Percentiles rank a stretch among this genome's conserved stretches.
phyloP scores from a whole-genome alignment of 2,113 vertebrate species.

The Nothocercus julius region DNA sequence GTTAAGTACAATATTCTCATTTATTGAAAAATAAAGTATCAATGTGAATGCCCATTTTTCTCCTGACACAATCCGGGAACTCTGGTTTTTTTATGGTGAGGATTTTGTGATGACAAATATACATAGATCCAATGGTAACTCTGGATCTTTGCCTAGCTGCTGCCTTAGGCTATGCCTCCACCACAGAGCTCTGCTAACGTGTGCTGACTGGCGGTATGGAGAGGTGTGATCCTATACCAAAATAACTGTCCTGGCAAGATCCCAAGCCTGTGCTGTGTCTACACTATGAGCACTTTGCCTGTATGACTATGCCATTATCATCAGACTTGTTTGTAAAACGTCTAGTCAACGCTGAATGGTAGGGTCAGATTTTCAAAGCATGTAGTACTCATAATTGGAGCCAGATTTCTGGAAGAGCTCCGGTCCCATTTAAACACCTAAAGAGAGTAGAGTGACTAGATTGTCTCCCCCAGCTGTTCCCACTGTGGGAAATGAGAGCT shows the following conservation, averaged over 20 bases:
- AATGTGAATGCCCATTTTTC: fast-evolving
- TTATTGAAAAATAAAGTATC: neutral
- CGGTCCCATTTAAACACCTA: slow-evolving; percentile 49
- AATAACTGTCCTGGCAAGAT: neutral
- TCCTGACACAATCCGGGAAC: neutral
- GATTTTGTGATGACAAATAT: neutral
- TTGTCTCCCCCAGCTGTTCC: slow-evolving; percentile 45
- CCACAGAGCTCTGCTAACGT: fast-evolving
- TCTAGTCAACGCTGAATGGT: neutral
- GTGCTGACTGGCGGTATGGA: fast-evolving
- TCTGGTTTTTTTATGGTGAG: neutral
- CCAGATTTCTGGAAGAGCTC: slow-evolving; percentile 50
- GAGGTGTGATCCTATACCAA: neutral
- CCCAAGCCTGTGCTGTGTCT: neutral
- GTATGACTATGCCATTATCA: neutral
- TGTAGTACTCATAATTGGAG: slow-evolving; percentile 5
- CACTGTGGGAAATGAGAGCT: neutral
- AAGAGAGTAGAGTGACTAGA: slow-evolving; percentile 27
- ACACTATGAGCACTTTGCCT: neutral
- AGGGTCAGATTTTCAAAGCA: slow-evolving; percentile 58
- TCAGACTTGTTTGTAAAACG: neutral
- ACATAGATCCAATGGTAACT: fast-evolving
- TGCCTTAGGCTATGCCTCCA: fast-evolving
- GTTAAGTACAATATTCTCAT: neutral
- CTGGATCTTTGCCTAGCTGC: neutral